Evolutionary conservation across 1,140 invertebrate genomes (phyloP), one percentile per base, ranked within the genome.

Genomic region (Frieseomelitta varia): DNA sequence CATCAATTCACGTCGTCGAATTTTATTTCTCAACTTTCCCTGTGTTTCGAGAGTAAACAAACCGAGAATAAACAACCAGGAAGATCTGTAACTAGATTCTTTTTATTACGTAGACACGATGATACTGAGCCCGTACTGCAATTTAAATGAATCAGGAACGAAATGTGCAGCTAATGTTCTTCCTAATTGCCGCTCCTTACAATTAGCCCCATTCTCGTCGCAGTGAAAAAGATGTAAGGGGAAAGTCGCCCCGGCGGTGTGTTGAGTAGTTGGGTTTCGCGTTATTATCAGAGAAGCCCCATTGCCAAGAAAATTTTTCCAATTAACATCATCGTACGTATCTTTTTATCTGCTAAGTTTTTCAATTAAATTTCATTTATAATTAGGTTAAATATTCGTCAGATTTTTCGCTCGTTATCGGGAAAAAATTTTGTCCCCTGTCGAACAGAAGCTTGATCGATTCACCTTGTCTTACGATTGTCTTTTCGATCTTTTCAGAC

Each of bases 161-260:
- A 79, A 84, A 65, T 79, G 76, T 72, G 82, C 82, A 55, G 77
- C 76, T 84, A 84, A 79, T 84, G 76, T 79, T 39, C 77, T 65
- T 61, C 51, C 82, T 84, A 84, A 84, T 84, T 84, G 47, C 76
- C 30, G 30, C 56, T 79, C 72, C 82, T 79, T 79, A 78, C 63
- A 78, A 78, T 83, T 83, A 84, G 68, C 68, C 77, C 17, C 53
- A 65, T 84, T 84, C 67, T 39, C 68, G 47, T 39, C 19, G 58
- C 56, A 27, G 39, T 55, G 79, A 84, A 53, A 83, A 78, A 83
- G 74, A 69, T 68, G 10, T 17, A 56, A 55, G 53, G 53, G 24
- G 51, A 19, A 30, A 56, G 15, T 65, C 39, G 17, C 21, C 15
- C 8, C 10, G 3, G 39, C 19, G 34, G 17, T 47, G 17, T 47